Percentiles rank a stretch among this genome's conserved stretches.
Conservation (phyloP, 2,888 invertebrate genomes). For the Drosophila silvestris region DNA sequence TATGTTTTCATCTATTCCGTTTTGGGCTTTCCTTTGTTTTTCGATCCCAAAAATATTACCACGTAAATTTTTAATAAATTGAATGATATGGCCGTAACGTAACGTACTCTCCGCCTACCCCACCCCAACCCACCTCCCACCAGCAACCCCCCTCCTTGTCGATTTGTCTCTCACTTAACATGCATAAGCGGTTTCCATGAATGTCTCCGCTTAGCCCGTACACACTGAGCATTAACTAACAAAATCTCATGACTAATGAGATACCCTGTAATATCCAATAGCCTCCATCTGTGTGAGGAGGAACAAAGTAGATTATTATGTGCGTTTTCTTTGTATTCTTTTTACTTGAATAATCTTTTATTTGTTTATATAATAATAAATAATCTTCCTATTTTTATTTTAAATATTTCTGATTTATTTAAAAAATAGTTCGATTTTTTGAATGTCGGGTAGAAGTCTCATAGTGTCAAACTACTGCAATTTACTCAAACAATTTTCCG, state of each 20-base stretch:
- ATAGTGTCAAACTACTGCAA: not conserved
- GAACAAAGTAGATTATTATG: not conserved
- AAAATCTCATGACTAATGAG: not conserved
- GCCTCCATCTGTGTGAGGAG: not conserved
- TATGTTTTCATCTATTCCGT: constrained; percentile 56
- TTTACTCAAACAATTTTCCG: not conserved
- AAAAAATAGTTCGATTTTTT: not conserved
- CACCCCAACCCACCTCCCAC: not conserved
- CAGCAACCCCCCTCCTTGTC: constrained; percentile 37
- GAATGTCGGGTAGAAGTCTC: not conserved
- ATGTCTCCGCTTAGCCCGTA: constrained; percentile 54
- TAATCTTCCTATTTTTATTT: not conserved
- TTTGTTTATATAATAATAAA: not conserved
- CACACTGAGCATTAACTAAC: constrained; percentile 9
- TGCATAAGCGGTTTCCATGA: constrained; percentile 79
- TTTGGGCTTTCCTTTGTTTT: constrained; percentile 43
- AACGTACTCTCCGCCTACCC: constrained; percentile 4
- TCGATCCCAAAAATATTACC: constrained; percentile 74
- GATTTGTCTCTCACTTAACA: constrained; percentile 80
- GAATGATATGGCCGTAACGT: constrained; percentile 51
- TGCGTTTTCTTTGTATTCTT: not conserved
- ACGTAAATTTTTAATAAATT: constrained; percentile 82
- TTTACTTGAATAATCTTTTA: not conserved
- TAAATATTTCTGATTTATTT: not conserved
- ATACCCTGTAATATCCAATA: not conserved